Percentiles rank a stretch among this genome's conserved stretches.
Evolutionary conservation across 1,140 invertebrate species (phyloP).

Genomic region (Neomicropteryx cornuta): DNA sequence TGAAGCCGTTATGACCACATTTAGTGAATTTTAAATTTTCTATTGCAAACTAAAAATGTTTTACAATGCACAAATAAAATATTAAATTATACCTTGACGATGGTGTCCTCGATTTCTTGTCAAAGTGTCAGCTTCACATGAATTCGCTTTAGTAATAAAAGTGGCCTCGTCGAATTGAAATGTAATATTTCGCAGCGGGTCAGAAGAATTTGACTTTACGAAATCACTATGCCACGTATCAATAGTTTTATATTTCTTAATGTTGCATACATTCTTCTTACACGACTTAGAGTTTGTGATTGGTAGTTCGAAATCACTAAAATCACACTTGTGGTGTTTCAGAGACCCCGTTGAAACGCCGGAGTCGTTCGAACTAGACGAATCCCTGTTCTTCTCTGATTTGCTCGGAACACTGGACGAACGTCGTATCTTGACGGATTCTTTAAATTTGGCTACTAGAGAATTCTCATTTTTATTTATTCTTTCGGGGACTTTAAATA

Average conservation of each 20-base stretch:
- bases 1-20: constrained; percentile 29
- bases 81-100: too few relatives aligned
- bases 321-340: constrained; percentile 49
- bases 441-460: constrained; percentile 32
- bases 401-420: constrained; percentile 67
- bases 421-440: constrained; percentile 54
- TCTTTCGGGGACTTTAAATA: constrained; percentile 24
- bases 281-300: constrained; percentile 37
- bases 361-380: constrained; percentile 64
- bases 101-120: too few relatives aligned
- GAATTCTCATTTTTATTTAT: constrained; percentile 25
- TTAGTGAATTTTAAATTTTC: too few relatives aligned
- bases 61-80: too few relatives aligned
- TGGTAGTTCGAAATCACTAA: constrained; percentile 52
- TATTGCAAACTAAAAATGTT: too few relatives aligned
- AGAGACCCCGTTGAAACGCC: constrained; percentile 55
- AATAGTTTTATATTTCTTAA: constrained; percentile 25
- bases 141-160: constrained; percentile 53
- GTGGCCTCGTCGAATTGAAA: constrained; percentile 60
- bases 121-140: constrained; percentile 51
- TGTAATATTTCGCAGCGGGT: constrained; percentile 57
- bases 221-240: constrained; percentile 48
- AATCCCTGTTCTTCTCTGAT: constrained; percentile 53
- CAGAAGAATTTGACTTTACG: constrained; percentile 58
- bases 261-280: constrained; percentile 34